Base-by-base conservation (phyloP, 2,888 invertebrate species). In the Scrobipalpa atriplicella region DNA sequence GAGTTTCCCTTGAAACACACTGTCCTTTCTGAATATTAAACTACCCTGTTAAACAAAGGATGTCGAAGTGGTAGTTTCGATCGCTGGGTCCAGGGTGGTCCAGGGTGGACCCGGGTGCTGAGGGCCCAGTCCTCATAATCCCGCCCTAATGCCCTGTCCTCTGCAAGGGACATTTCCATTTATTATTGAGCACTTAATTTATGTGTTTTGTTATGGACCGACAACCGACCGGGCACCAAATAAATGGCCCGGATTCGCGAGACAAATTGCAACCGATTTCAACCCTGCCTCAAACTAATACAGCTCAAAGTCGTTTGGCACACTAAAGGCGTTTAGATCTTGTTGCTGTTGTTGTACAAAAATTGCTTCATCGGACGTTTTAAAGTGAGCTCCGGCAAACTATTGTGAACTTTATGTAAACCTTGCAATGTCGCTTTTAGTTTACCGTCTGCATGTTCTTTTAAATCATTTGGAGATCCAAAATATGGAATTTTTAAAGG, bases 101-200 rank as follows among this genome's bases (percentile, higher is more conserved):
- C 71, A 70, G 73, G 54, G 82, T 66, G 70, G 71, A 68, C 69
- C 71, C 68, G 73, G 54, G 82, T 80, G 81, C 82, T 81, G 80
- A 86, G 85, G 86, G 83, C 83, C 83, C 82, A 81, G 85, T 85
- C 83, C 86, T 90, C 90, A 90, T 92, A 92, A 92, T 91, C 92
- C 92, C 87, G 88, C 89, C 90, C 87, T 92, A 92, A 92, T 90
- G 90, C 91, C 88, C 90, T 89, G 92, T 90, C 91, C 91, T 90
- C 92, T 93, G 93, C 90, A 86, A 87, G 85, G 92, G 93, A 93
- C 93, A 93, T 90, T 92, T 91, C 92, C 93, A 93, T 93, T 93
- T 93, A 93, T 93, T 93, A 93, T 92, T 92, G 92, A 92, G 92
- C 92, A 92, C 93, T 92, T 93, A 93, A 93, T 93, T 93, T 93